These are phyloP conservation scores for Saguinus imperator DNA, from an alignment of 2,113 vertebrate genomes.

Conservation along the genomic window DNA sequence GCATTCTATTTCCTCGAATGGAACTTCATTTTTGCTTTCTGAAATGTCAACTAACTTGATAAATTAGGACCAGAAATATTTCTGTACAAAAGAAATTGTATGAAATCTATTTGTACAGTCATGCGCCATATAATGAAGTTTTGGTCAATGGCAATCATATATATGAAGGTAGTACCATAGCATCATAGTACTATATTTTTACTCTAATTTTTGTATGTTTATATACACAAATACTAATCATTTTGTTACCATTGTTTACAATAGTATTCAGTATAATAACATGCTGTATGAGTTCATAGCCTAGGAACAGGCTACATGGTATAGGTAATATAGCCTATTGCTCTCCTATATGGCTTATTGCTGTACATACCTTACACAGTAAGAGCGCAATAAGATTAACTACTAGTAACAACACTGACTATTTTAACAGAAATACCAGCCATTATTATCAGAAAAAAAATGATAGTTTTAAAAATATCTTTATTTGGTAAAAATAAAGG, in stretches of 20 bases:
- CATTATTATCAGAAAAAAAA: too few relatives aligned
- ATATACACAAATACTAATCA: not conserved
- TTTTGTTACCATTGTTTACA: not conserved
- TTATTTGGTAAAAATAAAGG: too few relatives aligned
- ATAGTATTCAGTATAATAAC: not conserved
- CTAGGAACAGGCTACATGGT: not conserved
- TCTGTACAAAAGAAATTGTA: slow-evolving; percentile 20
- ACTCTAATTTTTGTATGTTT: not conserved
- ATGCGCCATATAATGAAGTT: not conserved
- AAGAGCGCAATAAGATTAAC: too few relatives aligned
- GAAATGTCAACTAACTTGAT: not conserved
- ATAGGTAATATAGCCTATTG: too few relatives aligned
- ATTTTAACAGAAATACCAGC: too few relatives aligned
- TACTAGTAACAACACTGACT: too few relatives aligned
- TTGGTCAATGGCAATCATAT: not conserved
- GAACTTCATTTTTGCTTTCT: not conserved
- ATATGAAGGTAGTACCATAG: not conserved
- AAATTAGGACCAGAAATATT: slow-evolving; percentile 43
- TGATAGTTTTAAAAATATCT: too few relatives aligned
- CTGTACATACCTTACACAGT: too few relatives aligned
- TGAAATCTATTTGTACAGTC: slow-evolving; percentile 22
- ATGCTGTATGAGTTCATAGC: not conserved
- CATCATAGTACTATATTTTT: not conserved
- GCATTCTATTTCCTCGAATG: not conserved
- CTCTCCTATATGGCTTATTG: too few relatives aligned